Conservation (phyloP, 2,113 vertebrate species). For the Gymnocephalus cernua region DNA sequence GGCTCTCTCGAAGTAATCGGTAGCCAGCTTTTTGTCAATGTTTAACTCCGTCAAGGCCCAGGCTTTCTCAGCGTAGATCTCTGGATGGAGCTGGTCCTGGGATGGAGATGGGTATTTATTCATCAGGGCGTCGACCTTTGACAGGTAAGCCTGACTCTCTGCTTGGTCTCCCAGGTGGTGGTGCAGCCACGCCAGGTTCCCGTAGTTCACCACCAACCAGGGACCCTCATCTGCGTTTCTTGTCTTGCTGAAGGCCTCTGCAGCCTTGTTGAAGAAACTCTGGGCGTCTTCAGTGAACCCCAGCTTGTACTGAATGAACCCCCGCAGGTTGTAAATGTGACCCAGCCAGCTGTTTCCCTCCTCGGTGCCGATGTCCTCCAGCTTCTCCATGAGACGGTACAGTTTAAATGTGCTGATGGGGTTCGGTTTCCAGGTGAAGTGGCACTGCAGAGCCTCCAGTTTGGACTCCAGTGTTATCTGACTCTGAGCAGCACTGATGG, state of each 20-base stretch:
- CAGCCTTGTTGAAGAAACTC: not conserved
- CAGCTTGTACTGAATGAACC: too few relatives aligned
- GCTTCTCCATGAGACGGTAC: too few relatives aligned
- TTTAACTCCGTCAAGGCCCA: conserved; percentile 67
- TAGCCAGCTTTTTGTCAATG: not conserved
- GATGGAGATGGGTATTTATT: too few relatives aligned
- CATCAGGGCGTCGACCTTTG: too few relatives aligned
- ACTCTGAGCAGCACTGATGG: conserved; percentile 46
- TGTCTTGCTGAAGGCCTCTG: not conserved
- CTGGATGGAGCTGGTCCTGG: conserved; percentile 49
- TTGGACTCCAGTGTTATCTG: conserved; percentile 30
- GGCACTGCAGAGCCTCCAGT: conserved; percentile 57
- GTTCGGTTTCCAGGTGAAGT: not conserved
- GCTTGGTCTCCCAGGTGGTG: conserved; percentile 32
- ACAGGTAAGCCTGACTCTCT: conserved; percentile 48
- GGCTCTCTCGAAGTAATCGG: conserved; percentile 61
- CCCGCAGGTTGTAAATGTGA: too few relatives aligned
- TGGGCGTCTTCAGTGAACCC: not conserved
- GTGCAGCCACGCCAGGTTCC: conserved; percentile 73
- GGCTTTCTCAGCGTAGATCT: conserved; percentile 70
- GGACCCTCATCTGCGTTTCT: conserved; percentile 57
- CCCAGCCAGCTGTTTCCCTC: too few relatives aligned
- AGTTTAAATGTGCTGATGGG: not conserved
- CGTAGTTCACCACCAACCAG: conserved; percentile 69
- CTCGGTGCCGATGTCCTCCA: too few relatives aligned